A percentile compares a stretch with the other conserved stretches of the same genome.
Conservation (phyloP, 2,888 invertebrate species). For the Tanytarsus gracilentus region DNA sequence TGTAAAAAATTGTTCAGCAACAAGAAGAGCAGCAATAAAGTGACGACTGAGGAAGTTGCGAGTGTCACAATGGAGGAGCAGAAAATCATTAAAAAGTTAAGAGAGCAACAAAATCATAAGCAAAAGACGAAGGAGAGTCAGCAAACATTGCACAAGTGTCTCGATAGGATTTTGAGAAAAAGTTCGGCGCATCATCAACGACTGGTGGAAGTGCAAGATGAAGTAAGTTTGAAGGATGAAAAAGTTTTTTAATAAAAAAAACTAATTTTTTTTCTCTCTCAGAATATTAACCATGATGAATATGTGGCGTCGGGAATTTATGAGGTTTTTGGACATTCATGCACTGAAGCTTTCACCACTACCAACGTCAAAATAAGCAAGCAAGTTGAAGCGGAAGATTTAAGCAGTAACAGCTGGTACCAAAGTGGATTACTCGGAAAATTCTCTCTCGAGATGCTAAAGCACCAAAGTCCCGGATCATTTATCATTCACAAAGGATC, state of each 20-base stretch:
- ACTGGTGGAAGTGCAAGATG: neutral
- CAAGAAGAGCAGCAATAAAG: neutral
- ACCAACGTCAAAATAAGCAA: neutral
- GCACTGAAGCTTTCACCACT: constrained; percentile 6
- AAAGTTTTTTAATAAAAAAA: neutral
- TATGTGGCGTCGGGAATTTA: constrained; percentile 25
- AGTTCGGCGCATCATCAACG: neutral
- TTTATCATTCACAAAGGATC: constrained; percentile 93
- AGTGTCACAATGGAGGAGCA: constrained; percentile 8
- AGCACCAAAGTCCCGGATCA: constrained; percentile 82
- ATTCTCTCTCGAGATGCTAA: constrained; percentile 84
- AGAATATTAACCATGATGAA: neutral
- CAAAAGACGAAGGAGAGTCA: neutral
- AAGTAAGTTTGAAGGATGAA: neutral
- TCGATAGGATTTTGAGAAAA: constrained; percentile 16
- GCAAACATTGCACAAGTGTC: constrained; percentile 16
- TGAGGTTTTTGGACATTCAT: constrained; percentile 24
- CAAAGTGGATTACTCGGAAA: constrained; percentile 92
- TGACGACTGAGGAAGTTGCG: neutral
- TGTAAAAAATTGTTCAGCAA: neutral
- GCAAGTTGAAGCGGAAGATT: constrained; percentile 13
- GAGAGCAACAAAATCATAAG: constrained; percentile 7
- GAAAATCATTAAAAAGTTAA: constrained; percentile 23
- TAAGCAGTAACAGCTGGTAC: constrained; percentile 56
- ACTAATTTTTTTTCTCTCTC: neutral